phyloP scores from a whole-genome alignment of 2,888 invertebrate genomes.

The Oxytorus armatus region DNA sequence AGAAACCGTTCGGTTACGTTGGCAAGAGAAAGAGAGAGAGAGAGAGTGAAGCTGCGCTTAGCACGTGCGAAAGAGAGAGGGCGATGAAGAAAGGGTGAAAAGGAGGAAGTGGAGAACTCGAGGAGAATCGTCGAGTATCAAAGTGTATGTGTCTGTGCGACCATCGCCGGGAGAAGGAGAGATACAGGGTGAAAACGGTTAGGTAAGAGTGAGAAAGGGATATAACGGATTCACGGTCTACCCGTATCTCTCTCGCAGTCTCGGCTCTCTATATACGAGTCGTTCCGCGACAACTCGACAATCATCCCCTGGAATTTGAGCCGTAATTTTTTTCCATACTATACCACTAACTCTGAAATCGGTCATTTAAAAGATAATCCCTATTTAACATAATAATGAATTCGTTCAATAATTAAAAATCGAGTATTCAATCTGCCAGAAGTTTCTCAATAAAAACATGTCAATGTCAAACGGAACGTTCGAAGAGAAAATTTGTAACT shows the following conservation, averaged over 20 bases:
- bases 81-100: constrained; percentile 11
- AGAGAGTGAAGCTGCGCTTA: constrained; percentile 41
- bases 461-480: too few relatives aligned
- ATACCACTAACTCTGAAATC: too few relatives aligned
- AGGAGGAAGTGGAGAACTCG: constrained; percentile 28
- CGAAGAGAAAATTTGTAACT: too few relatives aligned
- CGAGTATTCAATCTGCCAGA: too few relatives aligned
- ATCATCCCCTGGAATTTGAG: not conserved
- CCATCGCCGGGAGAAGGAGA: constrained; percentile 6
- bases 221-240: constrained; percentile 21
- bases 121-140: constrained; percentile 22
- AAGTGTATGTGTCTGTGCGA: constrained; percentile 1
- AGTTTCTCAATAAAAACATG: too few relatives aligned
- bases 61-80: constrained; percentile 14
- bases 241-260: constrained; percentile 2
- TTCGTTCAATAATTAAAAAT: too few relatives aligned
- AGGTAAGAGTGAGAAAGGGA: constrained; percentile 22
- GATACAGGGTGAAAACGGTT: constrained; percentile 12
- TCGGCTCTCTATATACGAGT: not conserved
- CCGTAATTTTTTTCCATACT: not conserved
- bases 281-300: not conserved
- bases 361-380: too few relatives aligned
- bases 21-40: constrained; percentile 36
- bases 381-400: too few relatives aligned
- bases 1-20: constrained; percentile 18